Conservation (phyloP, 92 coral and sea anemone species). For the Palythoa grandiflora region DNA sequence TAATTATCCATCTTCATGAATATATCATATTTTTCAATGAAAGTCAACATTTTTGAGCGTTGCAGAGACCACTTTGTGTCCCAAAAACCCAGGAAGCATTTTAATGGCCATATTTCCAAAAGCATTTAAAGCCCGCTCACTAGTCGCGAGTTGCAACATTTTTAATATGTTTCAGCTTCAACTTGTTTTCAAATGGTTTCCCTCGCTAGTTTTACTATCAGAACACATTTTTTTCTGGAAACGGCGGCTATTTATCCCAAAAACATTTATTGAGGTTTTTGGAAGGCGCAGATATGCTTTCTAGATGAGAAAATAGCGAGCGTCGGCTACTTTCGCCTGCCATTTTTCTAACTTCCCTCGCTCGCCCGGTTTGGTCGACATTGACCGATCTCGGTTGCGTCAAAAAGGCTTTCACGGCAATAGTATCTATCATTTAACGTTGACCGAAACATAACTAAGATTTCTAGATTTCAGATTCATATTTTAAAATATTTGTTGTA, state of each 20-base stretch:
- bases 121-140: background rate
- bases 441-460: background rate
- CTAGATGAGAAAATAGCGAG: constrained; percentile 18
- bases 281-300: background rate
- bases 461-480: background rate
- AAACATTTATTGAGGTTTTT: background rate
- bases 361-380: background rate
- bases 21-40: background rate
- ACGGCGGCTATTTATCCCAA: background rate
- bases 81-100: background rate
- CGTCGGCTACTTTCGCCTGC: constrained; percentile 6
- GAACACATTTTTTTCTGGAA: background rate
- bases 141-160: background rate
- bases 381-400: background rate
- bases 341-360: background rate
- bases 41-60: background rate
- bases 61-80: too few species aligned
- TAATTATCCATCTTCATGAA: constrained; percentile 5
- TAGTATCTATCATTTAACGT: background rate
- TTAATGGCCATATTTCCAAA: background rate
- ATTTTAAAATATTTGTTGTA: background rate
- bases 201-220: background rate
- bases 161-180: background rate
- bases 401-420: background rate
- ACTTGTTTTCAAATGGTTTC: constrained; percentile 12